Conservation (phyloP, 2,797 vertebrate genomes). For the Molothrus aeneus region DNA sequence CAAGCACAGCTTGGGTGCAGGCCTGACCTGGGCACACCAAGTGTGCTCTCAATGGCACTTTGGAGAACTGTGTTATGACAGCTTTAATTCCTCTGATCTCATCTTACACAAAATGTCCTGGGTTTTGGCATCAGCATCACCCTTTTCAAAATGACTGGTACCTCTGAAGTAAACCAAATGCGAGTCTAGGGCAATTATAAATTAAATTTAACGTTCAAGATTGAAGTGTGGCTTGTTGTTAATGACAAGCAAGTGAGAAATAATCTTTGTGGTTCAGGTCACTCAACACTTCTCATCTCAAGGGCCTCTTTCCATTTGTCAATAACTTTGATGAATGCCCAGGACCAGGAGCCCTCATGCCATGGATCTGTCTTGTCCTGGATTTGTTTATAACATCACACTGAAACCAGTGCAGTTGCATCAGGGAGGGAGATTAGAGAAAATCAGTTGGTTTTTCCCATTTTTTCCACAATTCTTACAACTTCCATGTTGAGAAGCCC, state of each 20-base stretch:
- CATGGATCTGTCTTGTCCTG: not conserved
- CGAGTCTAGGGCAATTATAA: not conserved
- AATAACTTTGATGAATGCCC: not conserved
- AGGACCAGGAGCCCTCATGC: not conserved
- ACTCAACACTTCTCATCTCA: not conserved
- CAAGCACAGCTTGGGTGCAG: not conserved
- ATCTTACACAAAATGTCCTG: constrained; percentile 3
- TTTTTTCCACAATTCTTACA: not conserved
- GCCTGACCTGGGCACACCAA: not conserved
- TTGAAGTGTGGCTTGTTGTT: not conserved
- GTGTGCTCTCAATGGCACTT: not conserved
- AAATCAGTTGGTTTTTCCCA: not conserved
- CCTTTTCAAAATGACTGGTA: not conserved
- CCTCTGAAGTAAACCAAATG: not conserved
- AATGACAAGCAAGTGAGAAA: not conserved
- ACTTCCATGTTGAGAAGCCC: constrained; percentile 8
- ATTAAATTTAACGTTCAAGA: not conserved
- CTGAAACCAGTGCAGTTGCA: not conserved
- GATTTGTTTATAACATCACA: not conserved
- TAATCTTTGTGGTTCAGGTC: not conserved
- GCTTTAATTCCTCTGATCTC: constrained; percentile 14
- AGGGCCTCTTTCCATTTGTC: not conserved
- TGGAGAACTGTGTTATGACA: not conserved
- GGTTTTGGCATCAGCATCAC: not conserved
- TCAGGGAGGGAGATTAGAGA: not conserved